Conservation (phyloP, 2,888 invertebrate genomes). For the Meandrusa payeni region DNA sequence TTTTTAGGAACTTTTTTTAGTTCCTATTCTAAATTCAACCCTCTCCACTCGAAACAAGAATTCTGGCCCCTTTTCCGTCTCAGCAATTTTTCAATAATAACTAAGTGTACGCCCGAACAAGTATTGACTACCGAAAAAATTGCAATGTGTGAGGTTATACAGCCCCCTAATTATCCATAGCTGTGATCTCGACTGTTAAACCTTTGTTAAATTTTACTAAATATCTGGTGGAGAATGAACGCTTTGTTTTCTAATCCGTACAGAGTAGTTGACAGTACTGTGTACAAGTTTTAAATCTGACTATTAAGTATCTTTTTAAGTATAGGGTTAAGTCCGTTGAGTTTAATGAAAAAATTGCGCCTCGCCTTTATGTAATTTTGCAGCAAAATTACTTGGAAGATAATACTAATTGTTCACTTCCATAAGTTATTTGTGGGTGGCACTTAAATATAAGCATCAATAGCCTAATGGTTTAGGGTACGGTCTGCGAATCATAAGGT, state of each 20-base stretch:
- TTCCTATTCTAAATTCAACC: slow-evolving; percentile 18
- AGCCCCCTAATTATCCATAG: slow-evolving; percentile 42
- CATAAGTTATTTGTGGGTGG: slow-evolving; percentile 22
- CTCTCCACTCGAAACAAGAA: slow-evolving; percentile 22
- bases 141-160: slow-evolving; percentile 31
- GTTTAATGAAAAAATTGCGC: slow-evolving; percentile 21
- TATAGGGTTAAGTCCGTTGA: slow-evolving; percentile 21
- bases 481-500: too few relatives aligned
- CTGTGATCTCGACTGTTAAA: slow-evolving; percentile 41
- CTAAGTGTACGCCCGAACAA: slow-evolving; percentile 22
- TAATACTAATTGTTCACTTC: slow-evolving; percentile 14
- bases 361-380: slow-evolving; percentile 16
- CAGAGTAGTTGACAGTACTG: slow-evolving; percentile 28
- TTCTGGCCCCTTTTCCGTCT: slow-evolving; percentile 34
- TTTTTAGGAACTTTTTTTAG: too few relatives aligned
- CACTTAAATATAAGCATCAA: too few relatives aligned
- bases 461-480: too few relatives aligned
- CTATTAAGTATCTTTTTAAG: slow-evolving; percentile 18
- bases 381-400: slow-evolving; percentile 4
- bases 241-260: slow-evolving; percentile 35
- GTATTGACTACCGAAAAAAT: slow-evolving; percentile 30
- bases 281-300: slow-evolving; percentile 18
- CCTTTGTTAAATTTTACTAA: slow-evolving; percentile 37
- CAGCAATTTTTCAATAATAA: slow-evolving; percentile 32
- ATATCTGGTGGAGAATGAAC: slow-evolving; percentile 32